These are phyloP conservation scores for Pseudorasbora parva DNA, from an alignment of 2,113 vertebrate genomes.

Conservation along the genomic window DNA sequence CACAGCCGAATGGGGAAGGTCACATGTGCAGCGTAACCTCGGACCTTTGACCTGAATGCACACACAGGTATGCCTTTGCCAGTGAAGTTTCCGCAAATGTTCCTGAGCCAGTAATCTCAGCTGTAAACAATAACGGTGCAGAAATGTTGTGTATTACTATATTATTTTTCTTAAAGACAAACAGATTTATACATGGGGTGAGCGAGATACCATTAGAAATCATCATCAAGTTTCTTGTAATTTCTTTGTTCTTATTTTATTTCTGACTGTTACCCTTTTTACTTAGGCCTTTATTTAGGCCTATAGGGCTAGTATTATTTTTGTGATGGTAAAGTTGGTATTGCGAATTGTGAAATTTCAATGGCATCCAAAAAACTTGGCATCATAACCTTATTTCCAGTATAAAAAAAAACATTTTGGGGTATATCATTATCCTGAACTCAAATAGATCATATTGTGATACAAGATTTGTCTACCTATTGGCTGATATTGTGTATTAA, in stretches of 20 bases:
- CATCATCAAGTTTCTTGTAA: too few species aligned
- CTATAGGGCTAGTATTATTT: neutral
- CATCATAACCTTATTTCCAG: neutral
- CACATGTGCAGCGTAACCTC: slow-evolving; percentile 72
- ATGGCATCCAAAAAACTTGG: neutral
- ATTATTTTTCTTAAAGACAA: neutral
- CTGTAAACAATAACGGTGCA: neutral
- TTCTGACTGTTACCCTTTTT: too few species aligned
- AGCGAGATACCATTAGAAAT: neutral
- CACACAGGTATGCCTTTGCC: slow-evolving; percentile 34
- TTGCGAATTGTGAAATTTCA: neutral
- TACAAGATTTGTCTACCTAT: neutral
- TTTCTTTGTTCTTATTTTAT: neutral
- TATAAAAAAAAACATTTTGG: neutral
- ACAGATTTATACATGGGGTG: neutral
- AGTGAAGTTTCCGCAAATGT: neutral
- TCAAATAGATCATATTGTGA: too few species aligned
- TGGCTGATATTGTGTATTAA: neutral
- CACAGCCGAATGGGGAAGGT: slow-evolving; percentile 90
- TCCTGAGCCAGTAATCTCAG: neutral
- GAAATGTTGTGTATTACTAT: neutral
- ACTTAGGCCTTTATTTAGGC: too few species aligned
- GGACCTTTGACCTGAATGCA: neutral
- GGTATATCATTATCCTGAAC: too few species aligned
- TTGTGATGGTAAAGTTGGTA: neutral